Evolutionary conservation across 2,797 vertebrate species (phyloP), one percentile per base, ranked within the genome.

Genomic region (Xyrichtys novacula): DNA sequence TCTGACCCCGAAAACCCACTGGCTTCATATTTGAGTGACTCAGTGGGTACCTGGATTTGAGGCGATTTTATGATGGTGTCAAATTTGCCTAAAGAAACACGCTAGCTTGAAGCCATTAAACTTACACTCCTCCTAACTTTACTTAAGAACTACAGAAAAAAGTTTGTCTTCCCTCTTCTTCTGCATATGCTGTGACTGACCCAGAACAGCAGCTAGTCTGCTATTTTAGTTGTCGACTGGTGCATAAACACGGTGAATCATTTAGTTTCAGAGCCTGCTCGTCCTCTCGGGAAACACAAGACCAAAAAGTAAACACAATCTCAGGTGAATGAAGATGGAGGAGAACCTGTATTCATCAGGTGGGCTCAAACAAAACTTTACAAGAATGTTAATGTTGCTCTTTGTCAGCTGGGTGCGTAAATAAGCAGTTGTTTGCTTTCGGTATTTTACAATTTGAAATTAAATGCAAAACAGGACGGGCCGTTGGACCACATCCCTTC

Each of bases 1-100:
- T 19, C 25, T 53, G 58, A 80, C 65, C 55, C n/a, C 22, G 3
- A 16, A 55, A 59, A 46, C 32, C 40, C 44, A 50, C 44, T 62
- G 14, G 4, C 9, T 70, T 9, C 36, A 32, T 36, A 25, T 63
- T 44, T 31, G n/a, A 1, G 46, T 11, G 1, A 15, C 17, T 46
- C 1, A 14, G 7, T 31, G 20, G 63, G 2, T 60, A 49, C 54
- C n/a, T 40, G 5, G 16, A n/a, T 49, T 44, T 40, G 6, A 15
- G 62, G 12, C 19, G 32, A n/a, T 1, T 25, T 19, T 22, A 26
- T 22, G 26, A 1, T 39, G 44, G 7, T 44, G 14, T 15, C 31
- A 11, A 3, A 48, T 62, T 46, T 50, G 7, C 22, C 42, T 28
- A 12, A 3, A 10, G 53, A 48, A n/a, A n/a, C n/a, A n/a, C n/a